phyloP scores from a whole-genome alignment of 2,113 vertebrate species.

The Calypte anna region DNA sequence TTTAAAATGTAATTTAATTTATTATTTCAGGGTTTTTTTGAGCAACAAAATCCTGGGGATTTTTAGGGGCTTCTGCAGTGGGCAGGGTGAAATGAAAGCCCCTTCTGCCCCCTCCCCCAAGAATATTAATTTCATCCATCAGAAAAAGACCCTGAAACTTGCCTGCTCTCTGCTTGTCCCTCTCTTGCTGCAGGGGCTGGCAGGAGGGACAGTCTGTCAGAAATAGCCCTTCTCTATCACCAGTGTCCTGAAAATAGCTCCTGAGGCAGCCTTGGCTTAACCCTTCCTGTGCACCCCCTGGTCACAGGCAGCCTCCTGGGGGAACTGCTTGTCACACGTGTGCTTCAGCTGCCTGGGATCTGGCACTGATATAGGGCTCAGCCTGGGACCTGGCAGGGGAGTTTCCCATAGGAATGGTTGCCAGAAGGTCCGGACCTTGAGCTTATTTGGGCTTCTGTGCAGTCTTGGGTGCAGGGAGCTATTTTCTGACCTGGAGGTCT shows the following conservation, averaged over 20 bases:
- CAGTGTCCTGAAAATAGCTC: conserved; percentile 48
- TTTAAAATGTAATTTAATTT: no score
- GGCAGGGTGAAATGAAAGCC: not conserved
- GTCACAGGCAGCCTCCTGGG: not conserved
- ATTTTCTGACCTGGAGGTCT: accelerated
- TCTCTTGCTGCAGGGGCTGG: not conserved
- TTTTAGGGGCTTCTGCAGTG: not conserved
- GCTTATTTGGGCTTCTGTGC: not conserved
- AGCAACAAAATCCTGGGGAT: accelerated
- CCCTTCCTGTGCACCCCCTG: not conserved
- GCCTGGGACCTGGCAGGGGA: not conserved
- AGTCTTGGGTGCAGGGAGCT: accelerated
- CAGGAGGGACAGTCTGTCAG: not conserved
- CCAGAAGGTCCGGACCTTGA: not conserved
- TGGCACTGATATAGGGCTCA: not conserved
- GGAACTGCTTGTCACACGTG: not conserved
- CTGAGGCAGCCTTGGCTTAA: conserved; percentile 32
- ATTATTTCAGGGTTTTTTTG: not conserved
- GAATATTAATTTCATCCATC: not conserved
- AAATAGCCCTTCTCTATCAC: conserved; percentile 30
- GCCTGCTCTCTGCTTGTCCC: not conserved
- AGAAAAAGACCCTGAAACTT: not conserved
- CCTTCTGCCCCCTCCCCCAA: not conserved
- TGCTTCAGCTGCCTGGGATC: not conserved
- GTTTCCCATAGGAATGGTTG: not conserved